phyloP scores from a whole-genome alignment of 2,113 vertebrate genomes.

The Nibea albiflora region DNA sequence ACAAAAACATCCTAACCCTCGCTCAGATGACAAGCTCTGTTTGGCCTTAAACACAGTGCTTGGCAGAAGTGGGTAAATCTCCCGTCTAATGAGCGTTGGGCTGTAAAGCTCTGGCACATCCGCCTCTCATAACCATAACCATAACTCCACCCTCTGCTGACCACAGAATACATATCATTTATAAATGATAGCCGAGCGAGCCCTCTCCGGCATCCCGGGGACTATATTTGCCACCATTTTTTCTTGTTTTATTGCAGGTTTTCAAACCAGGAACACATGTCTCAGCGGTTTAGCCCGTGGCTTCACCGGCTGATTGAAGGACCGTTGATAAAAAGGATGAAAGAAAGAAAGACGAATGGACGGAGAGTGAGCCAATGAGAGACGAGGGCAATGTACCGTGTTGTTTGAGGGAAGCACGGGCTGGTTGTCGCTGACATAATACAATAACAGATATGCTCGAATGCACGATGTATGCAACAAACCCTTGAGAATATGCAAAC shows the following conservation, averaged over 20 bases:
- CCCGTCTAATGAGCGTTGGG: slow-evolving; percentile 18
- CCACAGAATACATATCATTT: slow-evolving; percentile 44
- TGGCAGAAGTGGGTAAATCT: slow-evolving; percentile 7
- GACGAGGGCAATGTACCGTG: neutral
- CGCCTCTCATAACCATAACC: slow-evolving; percentile 8
- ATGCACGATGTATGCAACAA: neutral
- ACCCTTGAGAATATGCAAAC: neutral
- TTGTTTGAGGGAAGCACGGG: neutral
- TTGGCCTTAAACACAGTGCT: slow-evolving; percentile 30
- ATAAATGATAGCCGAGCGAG: slow-evolving; percentile 33
- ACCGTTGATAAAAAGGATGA: slow-evolving; percentile 35
- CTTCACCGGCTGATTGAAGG: slow-evolving; percentile 27
- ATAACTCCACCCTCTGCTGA: slow-evolving; percentile 57
- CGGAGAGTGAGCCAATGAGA: slow-evolving; percentile 1
- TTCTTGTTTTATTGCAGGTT: slow-evolving; percentile 34
- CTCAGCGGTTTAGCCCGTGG: slow-evolving; percentile 1
- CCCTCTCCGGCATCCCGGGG: slow-evolving; percentile 10
- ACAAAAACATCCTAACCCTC: neutral
- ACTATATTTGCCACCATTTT: slow-evolving; percentile 46
- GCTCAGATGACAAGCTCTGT: slow-evolving; percentile 29
- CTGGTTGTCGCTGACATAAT: neutral
- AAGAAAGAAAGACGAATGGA: slow-evolving; percentile 9
- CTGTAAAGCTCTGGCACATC: slow-evolving; percentile 22
- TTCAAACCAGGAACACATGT: slow-evolving; percentile 69
- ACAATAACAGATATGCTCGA: neutral